Evolutionary conservation across 1,140 invertebrate genomes (phyloP), one percentile per base, ranked within the genome.

Genomic region (Brachionus rubens): DNA sequence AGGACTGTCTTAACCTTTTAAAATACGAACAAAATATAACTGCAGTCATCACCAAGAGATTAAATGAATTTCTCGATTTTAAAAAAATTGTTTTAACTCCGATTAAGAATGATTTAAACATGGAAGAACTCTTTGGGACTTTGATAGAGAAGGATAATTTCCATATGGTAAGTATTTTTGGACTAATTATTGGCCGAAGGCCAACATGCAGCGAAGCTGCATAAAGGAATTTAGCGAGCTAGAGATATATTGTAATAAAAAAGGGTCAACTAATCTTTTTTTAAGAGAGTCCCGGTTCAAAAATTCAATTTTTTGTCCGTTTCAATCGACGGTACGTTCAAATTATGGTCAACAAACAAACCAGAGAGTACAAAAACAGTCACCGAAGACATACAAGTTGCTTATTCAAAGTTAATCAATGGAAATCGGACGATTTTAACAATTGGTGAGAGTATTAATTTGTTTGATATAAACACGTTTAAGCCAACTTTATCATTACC

Each of bases 231-330:
- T n/a, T n/a, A n/a, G n/a, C n/a, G n/a, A n/a, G n/a, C n/a, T n/a
- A n/a, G n/a, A n/a, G n/a, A n/a, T n/a, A n/a, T n/a, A n/a, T n/a
- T n/a, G n/a, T n/a, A n/a, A n/a, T n/a, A n/a, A n/a, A n/a, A n/a
- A n/a, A n/a, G n/a, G n/a, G n/a, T n/a, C n/a, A n/a, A n/a, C n/a
- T n/a, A n/a, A n/a, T n/a, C n/a, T 59, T 59, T 36, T 33, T 59
- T 59, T n/a, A 40, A 59, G 54, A 26, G 28, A 6, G 2, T 59
- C 6, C 54, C 54, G 6, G 14, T 26, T 33, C 28, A 36, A 14
- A 59, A 59, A 59, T 59, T 59, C 10, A 59, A 40, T 33, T 59
- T 59, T 6, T 16, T 59, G 16, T 33, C 54, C 16, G 54, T 59
- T 0, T 59, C 26, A 33, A 33, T 33, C 3, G 54, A 59, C 33